Evolutionary conservation across 1,140 invertebrate species (phyloP).

Genomic region (Coenobita brevimanus): DNA sequence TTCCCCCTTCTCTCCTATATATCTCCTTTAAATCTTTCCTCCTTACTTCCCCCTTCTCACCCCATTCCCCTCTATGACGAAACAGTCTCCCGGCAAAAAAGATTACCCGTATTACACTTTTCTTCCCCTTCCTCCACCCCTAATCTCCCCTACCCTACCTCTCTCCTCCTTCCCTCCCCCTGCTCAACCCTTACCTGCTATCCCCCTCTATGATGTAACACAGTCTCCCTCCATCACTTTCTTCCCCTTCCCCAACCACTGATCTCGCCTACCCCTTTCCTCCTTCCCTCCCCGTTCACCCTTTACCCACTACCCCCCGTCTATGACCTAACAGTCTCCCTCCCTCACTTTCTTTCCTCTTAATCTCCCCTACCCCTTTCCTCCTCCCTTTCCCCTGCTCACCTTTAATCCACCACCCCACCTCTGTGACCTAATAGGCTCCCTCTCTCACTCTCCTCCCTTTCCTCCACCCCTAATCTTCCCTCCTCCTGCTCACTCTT

Average conservation of each 20-base stretch:
- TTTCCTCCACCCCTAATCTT: too few species aligned
- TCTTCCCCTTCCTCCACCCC: not conserved
- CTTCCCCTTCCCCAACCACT: not conserved
- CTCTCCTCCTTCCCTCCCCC: not conserved
- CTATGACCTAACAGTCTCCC: too few species aligned
- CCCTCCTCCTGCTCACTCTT: too few species aligned
- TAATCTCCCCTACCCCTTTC: not conserved
- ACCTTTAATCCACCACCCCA: too few species aligned
- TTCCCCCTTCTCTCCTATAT: not conserved
- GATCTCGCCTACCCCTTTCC: not conserved
- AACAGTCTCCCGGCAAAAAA: not conserved
- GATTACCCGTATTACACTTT: not conserved
- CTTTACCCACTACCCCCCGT: too few species aligned
- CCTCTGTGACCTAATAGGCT: too few species aligned
- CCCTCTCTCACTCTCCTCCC: too few species aligned
- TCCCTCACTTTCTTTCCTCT: not conserved
- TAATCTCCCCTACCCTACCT: not conserved
- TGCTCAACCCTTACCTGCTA: not conserved
- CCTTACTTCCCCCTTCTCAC: not conserved
- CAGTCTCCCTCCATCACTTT: not conserved
- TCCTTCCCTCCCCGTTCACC: not conserved
- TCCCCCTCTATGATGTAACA: not conserved
- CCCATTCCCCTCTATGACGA: not conserved
- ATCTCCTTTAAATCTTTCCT: not conserved
- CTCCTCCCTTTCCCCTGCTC: not conserved